Percentiles rank a stretch among this genome's conserved stretches.
phyloP scores from a whole-genome alignment of 2,888 invertebrate genomes.

The Polietes domitor region DNA sequence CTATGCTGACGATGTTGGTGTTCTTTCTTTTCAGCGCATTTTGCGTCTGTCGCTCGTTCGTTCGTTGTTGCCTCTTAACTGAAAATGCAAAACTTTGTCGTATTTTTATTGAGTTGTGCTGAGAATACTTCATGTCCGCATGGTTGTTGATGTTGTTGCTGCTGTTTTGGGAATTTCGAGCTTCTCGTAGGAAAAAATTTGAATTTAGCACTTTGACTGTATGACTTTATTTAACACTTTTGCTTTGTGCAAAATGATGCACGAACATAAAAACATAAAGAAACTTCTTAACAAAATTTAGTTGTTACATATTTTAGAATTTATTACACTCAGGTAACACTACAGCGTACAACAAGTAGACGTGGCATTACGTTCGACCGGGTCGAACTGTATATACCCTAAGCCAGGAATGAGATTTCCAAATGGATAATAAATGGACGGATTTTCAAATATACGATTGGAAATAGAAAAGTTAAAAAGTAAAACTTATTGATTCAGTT shows the following conservation, averaged over 20 bases:
- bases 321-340: constrained; percentile 33
- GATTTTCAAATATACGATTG: no score
- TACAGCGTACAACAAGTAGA: no score
- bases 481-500: no score
- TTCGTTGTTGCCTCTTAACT: not conserved
- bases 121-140: constrained; percentile 43
- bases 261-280: not conserved
- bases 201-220: constrained; percentile 66
- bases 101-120: constrained; percentile 60
- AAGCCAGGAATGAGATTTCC: no score
- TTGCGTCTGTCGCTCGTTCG: not conserved
- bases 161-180: constrained; percentile 16
- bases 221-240: constrained; percentile 66
- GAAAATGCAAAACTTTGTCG: constrained; percentile 40
- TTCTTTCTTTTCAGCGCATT: constrained; percentile 1
- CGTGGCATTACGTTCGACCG: no score
- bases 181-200: constrained; percentile 24
- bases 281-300: constrained; percentile 51
- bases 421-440: no score
- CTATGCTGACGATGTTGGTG: not conserved
- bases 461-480: no score
- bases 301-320: constrained; percentile 65
- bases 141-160: constrained; percentile 12
- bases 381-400: no score
- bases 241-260: constrained; percentile 54